phyloP scores from a whole-genome alignment of 2,113 vertebrate species.

The Pantherophis guttatus region DNA sequence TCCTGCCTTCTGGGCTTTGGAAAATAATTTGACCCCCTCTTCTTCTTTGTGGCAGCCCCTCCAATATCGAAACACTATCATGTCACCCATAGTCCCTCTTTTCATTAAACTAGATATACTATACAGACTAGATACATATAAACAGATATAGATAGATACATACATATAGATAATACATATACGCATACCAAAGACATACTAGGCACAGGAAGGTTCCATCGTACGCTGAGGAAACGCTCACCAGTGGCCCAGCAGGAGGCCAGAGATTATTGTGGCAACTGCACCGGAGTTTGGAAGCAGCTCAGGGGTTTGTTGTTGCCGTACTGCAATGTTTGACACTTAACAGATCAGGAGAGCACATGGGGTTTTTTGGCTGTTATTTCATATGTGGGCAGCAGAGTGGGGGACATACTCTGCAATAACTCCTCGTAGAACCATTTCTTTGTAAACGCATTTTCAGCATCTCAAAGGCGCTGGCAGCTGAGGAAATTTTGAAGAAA shows the following conservation, averaged over 20 bases:
- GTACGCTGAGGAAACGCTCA: not conserved
- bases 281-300: not conserved
- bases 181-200: not conserved
- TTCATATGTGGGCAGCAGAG: not conserved
- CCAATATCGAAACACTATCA: not conserved
- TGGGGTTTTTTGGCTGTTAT: not conserved
- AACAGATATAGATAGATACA: not conserved
- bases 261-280: not conserved
- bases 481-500: not conserved
- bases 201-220: not conserved
- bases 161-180: not conserved
- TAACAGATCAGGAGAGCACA: no score
- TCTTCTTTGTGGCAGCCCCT: not conserved
- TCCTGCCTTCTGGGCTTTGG: not conserved
- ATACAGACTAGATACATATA: not conserved
- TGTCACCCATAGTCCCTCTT: not conserved
- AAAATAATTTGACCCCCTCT: not conserved
- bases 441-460: not conserved
- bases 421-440: not conserved
- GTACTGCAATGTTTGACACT: not conserved
- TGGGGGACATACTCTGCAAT: no score
- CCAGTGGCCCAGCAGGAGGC: not conserved
- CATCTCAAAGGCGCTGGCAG: not conserved
- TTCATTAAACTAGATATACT: not conserved
- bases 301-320: not conserved